A percentile compares a stretch with the other conserved stretches of the same genome.
These are phyloP conservation scores for Cydia strobilella DNA, from an alignment of 1,140 invertebrate species.

Conservation along the genomic window DNA sequence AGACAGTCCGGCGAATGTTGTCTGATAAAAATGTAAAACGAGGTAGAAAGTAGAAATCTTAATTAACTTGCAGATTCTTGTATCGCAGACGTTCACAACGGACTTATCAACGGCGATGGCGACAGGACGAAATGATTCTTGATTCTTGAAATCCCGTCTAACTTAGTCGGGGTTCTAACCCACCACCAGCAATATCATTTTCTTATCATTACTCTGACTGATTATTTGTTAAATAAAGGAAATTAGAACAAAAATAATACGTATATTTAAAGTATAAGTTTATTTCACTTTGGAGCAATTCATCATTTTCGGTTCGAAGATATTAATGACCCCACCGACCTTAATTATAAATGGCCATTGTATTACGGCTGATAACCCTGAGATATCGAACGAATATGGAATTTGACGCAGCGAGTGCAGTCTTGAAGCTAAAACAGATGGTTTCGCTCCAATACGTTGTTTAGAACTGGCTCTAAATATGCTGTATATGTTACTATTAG, in stretches of 20 bases:
- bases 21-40: conserved; percentile 19
- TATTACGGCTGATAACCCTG: too few species aligned
- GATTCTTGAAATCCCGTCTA: too few species aligned
- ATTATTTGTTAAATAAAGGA: too few species aligned
- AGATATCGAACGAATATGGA: neutral
- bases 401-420: neutral
- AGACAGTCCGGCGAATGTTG: conserved; percentile 10
- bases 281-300: too few species aligned
- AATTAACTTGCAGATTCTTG: conserved; percentile 8
- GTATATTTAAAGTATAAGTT: too few species aligned
- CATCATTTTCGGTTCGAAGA: neutral
- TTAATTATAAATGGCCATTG: too few species aligned
- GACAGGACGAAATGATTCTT: conserved; percentile 12
- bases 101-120: neutral
- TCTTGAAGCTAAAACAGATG: neutral
- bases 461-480: conserved; percentile 12
- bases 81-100: neutral
- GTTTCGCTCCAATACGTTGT: conserved; percentile 3
- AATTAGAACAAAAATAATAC: too few species aligned
- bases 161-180: conserved; percentile 1
- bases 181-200: too few species aligned
- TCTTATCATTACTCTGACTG: too few species aligned
- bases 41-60: conserved; percentile 14
- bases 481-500: neutral
- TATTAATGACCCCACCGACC: neutral